A percentile compares a stretch with the other conserved stretches of the same genome.
Conservation (phyloP, 2,113 vertebrate genomes). For the Dicentrarchus labrax region DNA sequence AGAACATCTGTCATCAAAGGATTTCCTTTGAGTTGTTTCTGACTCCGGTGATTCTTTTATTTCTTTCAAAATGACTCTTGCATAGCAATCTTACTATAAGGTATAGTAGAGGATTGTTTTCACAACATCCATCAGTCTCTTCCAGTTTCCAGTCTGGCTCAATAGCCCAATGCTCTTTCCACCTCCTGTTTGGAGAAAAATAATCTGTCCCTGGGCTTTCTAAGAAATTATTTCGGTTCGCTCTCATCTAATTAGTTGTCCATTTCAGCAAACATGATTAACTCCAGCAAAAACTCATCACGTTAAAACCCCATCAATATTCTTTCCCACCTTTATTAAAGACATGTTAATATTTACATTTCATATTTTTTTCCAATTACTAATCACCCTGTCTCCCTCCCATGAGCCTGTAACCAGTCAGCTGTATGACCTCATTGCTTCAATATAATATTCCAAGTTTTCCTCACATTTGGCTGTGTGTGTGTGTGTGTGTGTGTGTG, state of each 20-base stretch:
- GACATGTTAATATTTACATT: not conserved
- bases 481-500: too few species aligned
- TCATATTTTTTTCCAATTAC: not conserved
- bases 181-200: not conserved
- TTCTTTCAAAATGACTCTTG: not conserved
- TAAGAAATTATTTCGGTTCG: not conserved
- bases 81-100: too few species aligned
- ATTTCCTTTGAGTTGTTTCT: not conserved
- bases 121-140: not conserved
- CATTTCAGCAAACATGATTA: slow-evolving; percentile 21
- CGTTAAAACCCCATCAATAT: not conserved
- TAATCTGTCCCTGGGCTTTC: not conserved
- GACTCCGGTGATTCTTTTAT: slow-evolving; percentile 3
- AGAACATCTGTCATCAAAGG: not conserved
- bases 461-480: not conserved
- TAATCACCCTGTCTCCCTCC: not conserved
- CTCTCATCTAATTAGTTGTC: not conserved
- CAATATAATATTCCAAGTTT: not conserved
- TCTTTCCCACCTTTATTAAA: not conserved
- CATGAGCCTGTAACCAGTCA: not conserved
- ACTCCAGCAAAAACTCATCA: not conserved
- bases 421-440: not conserved
- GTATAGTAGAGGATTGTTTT: not conserved
- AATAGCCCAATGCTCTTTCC: not conserved
- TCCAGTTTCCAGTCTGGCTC: not conserved